These are phyloP conservation scores for Chrysolina haemoptera DNA, from an alignment of 2,888 invertebrate species.

Conservation along the genomic window DNA sequence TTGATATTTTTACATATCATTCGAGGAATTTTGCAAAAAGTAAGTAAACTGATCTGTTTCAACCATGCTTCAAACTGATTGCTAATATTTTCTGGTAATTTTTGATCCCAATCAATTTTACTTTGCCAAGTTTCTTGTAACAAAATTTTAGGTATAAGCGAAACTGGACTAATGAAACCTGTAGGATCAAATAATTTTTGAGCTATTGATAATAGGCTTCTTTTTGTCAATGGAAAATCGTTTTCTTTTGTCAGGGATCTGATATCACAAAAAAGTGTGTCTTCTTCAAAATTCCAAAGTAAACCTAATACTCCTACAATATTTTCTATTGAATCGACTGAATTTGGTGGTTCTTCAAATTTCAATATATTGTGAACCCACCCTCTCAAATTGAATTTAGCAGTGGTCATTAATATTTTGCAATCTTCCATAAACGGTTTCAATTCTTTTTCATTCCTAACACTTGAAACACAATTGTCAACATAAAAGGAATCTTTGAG, in stretches of 20 bases:
- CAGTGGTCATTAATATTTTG: conserved; percentile 15
- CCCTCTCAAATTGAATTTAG: no score
- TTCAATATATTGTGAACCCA: no score
- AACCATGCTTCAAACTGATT: conserved; percentile 10
- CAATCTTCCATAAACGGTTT: conserved; percentile 7
- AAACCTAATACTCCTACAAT: conserved; percentile 22
- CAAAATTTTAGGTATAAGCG: neutral
- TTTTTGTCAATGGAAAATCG: conserved; percentile 17
- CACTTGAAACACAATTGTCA: conserved; percentile 10
- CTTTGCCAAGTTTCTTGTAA: neutral
- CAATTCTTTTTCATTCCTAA: neutral
- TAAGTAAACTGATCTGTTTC: conserved; percentile 13
- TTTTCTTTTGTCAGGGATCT: neutral
- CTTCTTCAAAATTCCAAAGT: conserved; percentile 25
- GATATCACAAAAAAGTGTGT: conserved; percentile 18
- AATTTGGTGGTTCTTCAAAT: no score
- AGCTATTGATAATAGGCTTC: conserved; percentile 4
- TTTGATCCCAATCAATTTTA: conserved; percentile 15
- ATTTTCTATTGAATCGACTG: neutral
- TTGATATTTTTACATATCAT: neutral
- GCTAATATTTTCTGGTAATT: conserved; percentile 19
- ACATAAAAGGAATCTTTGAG: conserved; percentile 24
- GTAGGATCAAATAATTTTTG: conserved; percentile 15
- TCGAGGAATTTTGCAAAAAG: conserved; percentile 7
- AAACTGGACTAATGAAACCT: no score